Evolutionary conservation across 2,113 vertebrate genomes (phyloP).

Genomic region (Cheilinus undulatus): DNA sequence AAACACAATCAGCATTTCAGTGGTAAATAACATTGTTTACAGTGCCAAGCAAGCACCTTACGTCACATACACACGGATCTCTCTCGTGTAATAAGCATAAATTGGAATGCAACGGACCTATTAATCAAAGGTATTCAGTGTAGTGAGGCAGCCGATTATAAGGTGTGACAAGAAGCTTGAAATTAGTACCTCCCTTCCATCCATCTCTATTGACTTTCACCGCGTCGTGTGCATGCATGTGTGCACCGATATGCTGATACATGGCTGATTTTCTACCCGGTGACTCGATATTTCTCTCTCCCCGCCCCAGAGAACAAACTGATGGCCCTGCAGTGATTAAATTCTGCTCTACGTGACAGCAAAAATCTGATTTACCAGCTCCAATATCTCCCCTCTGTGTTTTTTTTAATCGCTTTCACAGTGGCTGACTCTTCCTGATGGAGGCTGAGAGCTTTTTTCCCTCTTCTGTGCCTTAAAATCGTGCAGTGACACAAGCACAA

Average conservation of each 20-base stretch:
- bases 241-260: slow-evolving; percentile 53
- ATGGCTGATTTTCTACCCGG: slow-evolving; percentile 52
- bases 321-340: slow-evolving; percentile 50
- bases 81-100: slow-evolving; percentile 55
- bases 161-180: slow-evolving; percentile 67
- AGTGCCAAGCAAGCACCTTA: slow-evolving; percentile 29
- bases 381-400: slow-evolving; percentile 37
- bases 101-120: slow-evolving; percentile 66
- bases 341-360: slow-evolving; percentile 40
- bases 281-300: slow-evolving; percentile 54
- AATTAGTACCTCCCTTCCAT: slow-evolving; percentile 64
- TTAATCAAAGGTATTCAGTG: slow-evolving; percentile 67
- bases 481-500: slow-evolving; percentile 33
- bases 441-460: slow-evolving; percentile 16
- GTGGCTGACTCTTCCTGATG: slow-evolving; percentile 34
- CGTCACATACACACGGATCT: slow-evolving; percentile 11
- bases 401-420: slow-evolving; percentile 42
- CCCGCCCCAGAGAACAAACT: slow-evolving; percentile 44
- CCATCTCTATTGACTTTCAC: slow-evolving; percentile 55
- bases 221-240: background rate
- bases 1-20: slow-evolving; percentile 25
- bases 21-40: slow-evolving; percentile 39
- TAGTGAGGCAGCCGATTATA: slow-evolving; percentile 56
- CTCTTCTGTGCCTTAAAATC: slow-evolving; percentile 6
- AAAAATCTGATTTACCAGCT: slow-evolving; percentile 60